Conservation (phyloP, 2,113 vertebrate species). For the Recurvirostra avosetta region DNA sequence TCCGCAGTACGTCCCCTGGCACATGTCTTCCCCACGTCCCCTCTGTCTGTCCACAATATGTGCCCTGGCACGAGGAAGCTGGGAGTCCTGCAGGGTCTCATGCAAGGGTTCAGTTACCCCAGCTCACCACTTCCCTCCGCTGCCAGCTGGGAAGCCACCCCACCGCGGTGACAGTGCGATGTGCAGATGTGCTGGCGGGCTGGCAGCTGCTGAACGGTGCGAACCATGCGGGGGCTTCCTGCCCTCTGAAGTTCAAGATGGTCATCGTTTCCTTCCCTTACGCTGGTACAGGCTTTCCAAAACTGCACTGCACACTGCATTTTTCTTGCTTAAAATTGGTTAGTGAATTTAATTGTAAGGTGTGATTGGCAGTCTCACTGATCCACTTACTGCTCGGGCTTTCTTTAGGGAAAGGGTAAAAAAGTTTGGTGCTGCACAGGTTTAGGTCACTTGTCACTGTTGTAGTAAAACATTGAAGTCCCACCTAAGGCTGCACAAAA, state of each 20-base stretch:
- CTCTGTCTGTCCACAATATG: fast-evolving
- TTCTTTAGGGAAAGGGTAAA: not conserved
- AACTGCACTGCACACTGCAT: fast-evolving
- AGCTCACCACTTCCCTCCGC: not conserved
- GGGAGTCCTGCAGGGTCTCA: not conserved
- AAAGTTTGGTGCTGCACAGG: not conserved
- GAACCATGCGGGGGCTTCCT: not conserved
- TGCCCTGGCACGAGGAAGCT: not conserved
- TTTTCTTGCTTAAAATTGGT: not conserved
- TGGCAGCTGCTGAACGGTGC: not conserved
- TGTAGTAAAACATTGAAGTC: not conserved
- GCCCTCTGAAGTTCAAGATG: not conserved
- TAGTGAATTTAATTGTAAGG: not conserved
- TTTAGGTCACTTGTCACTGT: not conserved
- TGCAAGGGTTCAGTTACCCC: not conserved
- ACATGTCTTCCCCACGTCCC: fast-evolving
- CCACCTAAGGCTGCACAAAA: not conserved
- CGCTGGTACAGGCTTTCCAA: not conserved
- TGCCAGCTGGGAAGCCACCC: not conserved
- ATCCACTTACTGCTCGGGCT: fast-evolving
- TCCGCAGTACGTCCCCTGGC: too few species aligned
- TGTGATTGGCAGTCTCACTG: not conserved
- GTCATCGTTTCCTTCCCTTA: not conserved
- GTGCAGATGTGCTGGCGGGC: not conserved
- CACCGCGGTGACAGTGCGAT: fast-evolving